These are phyloP conservation scores for Nephrotoma guestfalica DNA, from an alignment of 2,888 invertebrate species.

Conservation along the genomic window DNA sequence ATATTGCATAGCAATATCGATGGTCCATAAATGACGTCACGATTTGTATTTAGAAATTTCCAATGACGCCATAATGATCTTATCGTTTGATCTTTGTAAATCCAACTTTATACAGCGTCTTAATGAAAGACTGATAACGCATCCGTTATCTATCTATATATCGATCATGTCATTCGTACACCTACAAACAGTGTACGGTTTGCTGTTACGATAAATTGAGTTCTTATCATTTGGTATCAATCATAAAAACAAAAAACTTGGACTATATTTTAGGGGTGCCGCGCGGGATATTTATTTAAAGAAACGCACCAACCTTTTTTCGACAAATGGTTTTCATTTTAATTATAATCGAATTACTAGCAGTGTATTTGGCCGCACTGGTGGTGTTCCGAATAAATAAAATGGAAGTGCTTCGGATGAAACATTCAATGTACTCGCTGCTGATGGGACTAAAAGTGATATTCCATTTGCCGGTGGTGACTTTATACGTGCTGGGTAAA, in stretches of 20 bases:
- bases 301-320: neutral
- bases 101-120: neutral
- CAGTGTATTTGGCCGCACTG: neutral
- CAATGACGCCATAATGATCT: neutral
- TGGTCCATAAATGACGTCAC: neutral
- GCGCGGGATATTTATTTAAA: neutral
- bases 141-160: neutral
- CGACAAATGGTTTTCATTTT: neutral
- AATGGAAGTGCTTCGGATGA: neutral
- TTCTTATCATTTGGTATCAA: neutral
- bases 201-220: neutral
- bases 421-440: neutral
- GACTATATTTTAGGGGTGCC: neutral
- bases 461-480: neutral
- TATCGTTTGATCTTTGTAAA: neutral
- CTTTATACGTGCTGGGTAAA: neutral
- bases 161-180: neutral
- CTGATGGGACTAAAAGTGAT: neutral
- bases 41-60: neutral
- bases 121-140: neutral
- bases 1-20: neutral
- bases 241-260: neutral
- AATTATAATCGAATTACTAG: neutral
- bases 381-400: neutral
- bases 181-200: neutral